Conservation (phyloP, 2,113 vertebrate species). For the Neolamprologus sp. region DNA sequence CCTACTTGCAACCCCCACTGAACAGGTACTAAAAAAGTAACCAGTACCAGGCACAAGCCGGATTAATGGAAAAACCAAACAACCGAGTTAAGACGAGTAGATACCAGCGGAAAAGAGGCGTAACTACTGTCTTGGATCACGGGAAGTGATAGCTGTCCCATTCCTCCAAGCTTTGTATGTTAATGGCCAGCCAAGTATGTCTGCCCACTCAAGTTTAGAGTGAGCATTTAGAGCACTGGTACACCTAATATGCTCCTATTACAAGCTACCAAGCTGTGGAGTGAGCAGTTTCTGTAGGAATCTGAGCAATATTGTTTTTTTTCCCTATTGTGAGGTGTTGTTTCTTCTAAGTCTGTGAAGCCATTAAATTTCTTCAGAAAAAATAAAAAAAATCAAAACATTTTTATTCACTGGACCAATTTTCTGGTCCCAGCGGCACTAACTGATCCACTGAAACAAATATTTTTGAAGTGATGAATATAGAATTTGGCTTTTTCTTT, state of each 20-base stretch:
- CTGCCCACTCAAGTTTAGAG: not conserved
- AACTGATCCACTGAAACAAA: not conserved
- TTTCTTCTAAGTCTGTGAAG: fast-evolving
- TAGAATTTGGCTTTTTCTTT: not conserved
- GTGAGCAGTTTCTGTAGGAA: not conserved
- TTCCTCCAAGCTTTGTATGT: not conserved
- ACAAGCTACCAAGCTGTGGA: not conserved
- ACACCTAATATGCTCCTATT: not conserved
- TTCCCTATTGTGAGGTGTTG: fast-evolving
- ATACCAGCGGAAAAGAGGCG: not conserved
- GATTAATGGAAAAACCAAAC: not conserved
- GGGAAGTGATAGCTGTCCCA: not conserved
- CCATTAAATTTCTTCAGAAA: not conserved
- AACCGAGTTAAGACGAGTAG: not conserved
- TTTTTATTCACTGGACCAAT: not conserved
- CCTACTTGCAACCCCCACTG: not conserved
- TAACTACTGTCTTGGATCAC: not conserved
- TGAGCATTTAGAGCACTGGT: not conserved
- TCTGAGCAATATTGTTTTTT: fast-evolving
- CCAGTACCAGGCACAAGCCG: not conserved
- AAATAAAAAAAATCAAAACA: not conserved
- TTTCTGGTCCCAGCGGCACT: not conserved
- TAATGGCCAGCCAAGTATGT: not conserved
- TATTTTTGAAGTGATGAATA: not conserved
- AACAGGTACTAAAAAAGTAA: not conserved